A percentile compares a stretch with the other conserved stretches of the same genome.
Evolutionary conservation across 2,113 vertebrate species (phyloP).

Genomic region (Rhea pennata): DNA sequence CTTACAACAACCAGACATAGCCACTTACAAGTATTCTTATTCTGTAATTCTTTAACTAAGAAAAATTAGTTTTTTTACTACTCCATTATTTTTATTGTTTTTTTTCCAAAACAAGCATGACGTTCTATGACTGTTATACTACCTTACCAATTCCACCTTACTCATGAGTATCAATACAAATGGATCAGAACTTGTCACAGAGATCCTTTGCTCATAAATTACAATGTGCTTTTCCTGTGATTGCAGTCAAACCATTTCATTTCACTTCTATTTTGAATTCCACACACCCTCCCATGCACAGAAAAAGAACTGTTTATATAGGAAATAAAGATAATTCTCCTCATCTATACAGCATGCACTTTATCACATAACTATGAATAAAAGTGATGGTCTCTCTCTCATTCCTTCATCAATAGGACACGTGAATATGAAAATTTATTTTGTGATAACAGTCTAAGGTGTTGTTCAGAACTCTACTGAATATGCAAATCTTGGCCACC

Average conservation of each 20-base stretch:
- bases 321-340: neutral
- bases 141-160: neutral
- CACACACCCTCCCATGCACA: neutral
- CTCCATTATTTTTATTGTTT: conserved; percentile 1
- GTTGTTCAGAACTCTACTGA: neutral
- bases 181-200: neutral
- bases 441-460: neutral
- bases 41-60: neutral
- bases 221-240: neutral
- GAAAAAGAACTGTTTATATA: neutral
- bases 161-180: conserved; percentile 29
- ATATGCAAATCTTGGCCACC: neutral
- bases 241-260: neutral
- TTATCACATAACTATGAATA: neutral
- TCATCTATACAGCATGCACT: neutral
- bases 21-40: neutral
- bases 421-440: neutral
- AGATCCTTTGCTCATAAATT: neutral
- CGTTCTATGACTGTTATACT: neutral
- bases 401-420: neutral
- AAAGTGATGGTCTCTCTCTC: neutral
- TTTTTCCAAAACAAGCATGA: conserved; percentile 16
- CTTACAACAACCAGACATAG: neutral
- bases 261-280: neutral
- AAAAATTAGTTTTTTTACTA: neutral